Conservation (phyloP, 2,113 vertebrate species). For the Petroica traversi region DNA sequence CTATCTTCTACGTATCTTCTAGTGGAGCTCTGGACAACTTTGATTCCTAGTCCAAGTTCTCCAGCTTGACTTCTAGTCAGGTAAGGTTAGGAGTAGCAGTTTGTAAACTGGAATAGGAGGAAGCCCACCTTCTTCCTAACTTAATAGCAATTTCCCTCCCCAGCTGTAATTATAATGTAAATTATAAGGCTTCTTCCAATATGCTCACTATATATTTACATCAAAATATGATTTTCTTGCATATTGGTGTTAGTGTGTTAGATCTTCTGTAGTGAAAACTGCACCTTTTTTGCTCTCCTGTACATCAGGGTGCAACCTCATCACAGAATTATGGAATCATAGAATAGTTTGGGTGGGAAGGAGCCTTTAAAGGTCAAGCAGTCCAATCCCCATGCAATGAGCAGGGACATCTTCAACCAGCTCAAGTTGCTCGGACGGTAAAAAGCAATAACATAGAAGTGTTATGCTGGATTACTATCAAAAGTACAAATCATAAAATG, state of each 20-base stretch:
- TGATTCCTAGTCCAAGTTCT: not conserved
- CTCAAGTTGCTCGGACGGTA: not conserved
- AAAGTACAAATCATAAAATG: not conserved
- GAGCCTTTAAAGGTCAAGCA: not conserved
- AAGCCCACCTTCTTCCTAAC: not conserved
- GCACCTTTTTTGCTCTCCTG: not conserved
- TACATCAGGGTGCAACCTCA: not conserved
- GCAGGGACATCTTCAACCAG: not conserved
- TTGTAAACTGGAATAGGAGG: not conserved
- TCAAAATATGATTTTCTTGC: not conserved
- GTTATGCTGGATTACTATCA: not conserved
- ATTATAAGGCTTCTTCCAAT: not conserved
- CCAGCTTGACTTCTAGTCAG: not conserved
- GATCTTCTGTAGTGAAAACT: not conserved
- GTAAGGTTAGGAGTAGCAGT: not conserved
- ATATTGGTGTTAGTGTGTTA: not conserved
- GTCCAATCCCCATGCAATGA: not conserved
- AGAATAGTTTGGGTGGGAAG: not conserved
- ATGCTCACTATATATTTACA: not conserved
- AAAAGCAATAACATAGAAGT: not conserved
- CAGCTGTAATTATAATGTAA: not conserved
- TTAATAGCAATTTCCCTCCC: not conserved
- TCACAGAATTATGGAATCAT: not conserved
- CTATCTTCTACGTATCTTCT: not conserved
- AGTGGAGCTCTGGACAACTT: not conserved